Evolutionary conservation across 2,113 vertebrate genomes (phyloP), one percentile per base, ranked within the genome.

Genomic region (Cyanistes caeruleus): DNA sequence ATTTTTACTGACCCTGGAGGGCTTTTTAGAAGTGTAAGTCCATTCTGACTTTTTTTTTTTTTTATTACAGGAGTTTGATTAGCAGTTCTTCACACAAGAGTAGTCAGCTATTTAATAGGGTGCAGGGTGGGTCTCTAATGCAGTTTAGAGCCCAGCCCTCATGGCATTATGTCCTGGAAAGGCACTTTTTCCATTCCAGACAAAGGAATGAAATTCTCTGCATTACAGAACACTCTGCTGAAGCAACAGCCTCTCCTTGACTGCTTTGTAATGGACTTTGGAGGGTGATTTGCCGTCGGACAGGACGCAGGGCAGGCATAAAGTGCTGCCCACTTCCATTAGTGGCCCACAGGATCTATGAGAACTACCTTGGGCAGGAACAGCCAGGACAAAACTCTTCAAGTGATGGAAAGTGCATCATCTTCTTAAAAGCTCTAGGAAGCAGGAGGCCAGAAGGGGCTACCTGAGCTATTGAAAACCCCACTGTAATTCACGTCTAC

Each of bases 301-400:
- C 62, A 68, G 62, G 52, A 63, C 6, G 3, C n/a, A 33, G 69
- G 64, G 68, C 51, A 83, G 55, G 53, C 46, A 84, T 35, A 78
- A 94, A 94, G 79, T 56, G 64, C 74, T 85, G 70, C 78, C 56
- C 41, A 7, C 58, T 85, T 87, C 90, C 78, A 91, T 91, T 94
- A 95, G 90, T 74, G 48, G 87, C 41, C 62, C 72, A n/a, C 0
- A 0, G 35, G 33, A n/a, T 48, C 74, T 31, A 1, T 0, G 13
- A 78, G 64, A 80, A 53, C 52, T 12, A 63, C 51, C n/a, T n/a
- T 3, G 3, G 68, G 35, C 48, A 75, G 82, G 28, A 89, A 35
- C 39, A 67, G 48, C 12, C 43, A 39, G 58, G 44, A 48, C 77
- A 67, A 55, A 81, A 65, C 56, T 46, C 76, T 27, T 41, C 15